phyloP scores from a whole-genome alignment of 1,140 invertebrate genomes.

The Leguminivora glycinivorella region DNA sequence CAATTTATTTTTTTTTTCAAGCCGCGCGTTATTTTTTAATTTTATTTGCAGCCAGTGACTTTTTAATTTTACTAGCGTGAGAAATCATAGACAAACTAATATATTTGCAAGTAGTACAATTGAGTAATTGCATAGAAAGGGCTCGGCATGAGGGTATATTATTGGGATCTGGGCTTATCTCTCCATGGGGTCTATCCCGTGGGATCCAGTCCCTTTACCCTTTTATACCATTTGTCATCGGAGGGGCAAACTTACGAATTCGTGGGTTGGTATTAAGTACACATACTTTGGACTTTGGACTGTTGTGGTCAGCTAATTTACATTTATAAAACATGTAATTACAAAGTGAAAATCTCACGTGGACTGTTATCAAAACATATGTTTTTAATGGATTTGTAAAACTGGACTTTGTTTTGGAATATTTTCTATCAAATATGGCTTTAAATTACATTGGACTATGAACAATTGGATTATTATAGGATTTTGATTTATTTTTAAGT shows the following conservation, averaged over 20 bases:
- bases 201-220: constrained; percentile 58
- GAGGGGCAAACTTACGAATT: constrained; percentile 11
- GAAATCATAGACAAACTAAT: constrained; percentile 11
- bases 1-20: constrained; percentile 35
- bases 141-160: constrained; percentile 70
- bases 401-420: too few species aligned
- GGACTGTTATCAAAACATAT: too few species aligned
- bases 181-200: constrained; percentile 71
- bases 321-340: background rate
- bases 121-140: constrained; percentile 56
- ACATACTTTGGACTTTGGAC: background rate
- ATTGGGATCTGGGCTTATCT: constrained; percentile 62
- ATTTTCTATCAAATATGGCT: too few species aligned
- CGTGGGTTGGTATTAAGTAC: background rate
- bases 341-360: background rate
- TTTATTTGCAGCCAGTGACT: background rate
- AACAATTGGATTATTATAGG: too few species aligned
- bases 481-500: too few species aligned
- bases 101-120: constrained; percentile 35
- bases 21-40: background rate
- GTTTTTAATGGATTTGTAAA: too few species aligned
- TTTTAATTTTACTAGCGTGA: constrained; percentile 30
- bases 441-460: too few species aligned
- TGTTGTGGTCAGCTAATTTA: background rate
- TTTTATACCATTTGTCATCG: constrained; percentile 40